phyloP scores from a whole-genome alignment of 2,888 invertebrate species.

The Marasmarcha lunaedactyla region DNA sequence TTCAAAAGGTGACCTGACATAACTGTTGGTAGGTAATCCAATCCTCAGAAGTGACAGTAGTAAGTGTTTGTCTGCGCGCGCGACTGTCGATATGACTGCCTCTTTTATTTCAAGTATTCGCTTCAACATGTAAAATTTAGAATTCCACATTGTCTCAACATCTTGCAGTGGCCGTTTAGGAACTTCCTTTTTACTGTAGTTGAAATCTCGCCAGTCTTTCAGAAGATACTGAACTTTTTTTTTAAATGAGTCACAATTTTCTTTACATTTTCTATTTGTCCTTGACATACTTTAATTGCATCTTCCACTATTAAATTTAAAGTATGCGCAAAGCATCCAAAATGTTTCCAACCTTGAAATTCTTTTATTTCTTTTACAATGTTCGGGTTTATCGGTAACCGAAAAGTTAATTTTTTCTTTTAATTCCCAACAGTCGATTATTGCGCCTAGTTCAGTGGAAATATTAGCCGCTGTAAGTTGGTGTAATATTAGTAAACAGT shows the following conservation, averaged over 20 bases:
- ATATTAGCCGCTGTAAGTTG: conserved; percentile 18
- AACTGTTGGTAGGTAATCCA: conserved; percentile 8
- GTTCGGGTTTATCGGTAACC: too few relatives aligned
- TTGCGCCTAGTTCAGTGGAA: conserved; percentile 11
- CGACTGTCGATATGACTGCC: conserved; percentile 7
- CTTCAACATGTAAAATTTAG: conserved; percentile 9
- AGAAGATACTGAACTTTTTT: conserved; percentile 9
- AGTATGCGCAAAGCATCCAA: conserved; percentile 19
- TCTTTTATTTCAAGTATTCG: conserved; percentile 11
- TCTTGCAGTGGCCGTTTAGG: conserved; percentile 11
- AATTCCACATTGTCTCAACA: conserved; percentile 17
- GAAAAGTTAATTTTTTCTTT: too few relatives aligned
- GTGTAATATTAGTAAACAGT: too few relatives aligned
- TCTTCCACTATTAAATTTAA: conserved; percentile 14
- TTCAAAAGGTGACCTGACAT: conserved; percentile 15
- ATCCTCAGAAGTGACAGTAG: conserved; percentile 10
- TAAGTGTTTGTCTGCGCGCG: conserved; percentile 5
- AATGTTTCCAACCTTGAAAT: conserved; percentile 14
- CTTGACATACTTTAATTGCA: not conserved
- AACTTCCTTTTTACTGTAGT: conserved; percentile 2
- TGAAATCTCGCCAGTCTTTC: conserved; percentile 13
- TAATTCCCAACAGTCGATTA: conserved; percentile 10
- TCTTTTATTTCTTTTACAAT: conserved; percentile 13
- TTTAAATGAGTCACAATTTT: conserved; percentile 9
- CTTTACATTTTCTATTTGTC: conserved; percentile 7